A percentile compares a stretch with the other conserved stretches of the same genome.
These are phyloP conservation scores for Clarias fuscus DNA, from an alignment of 2,797 vertebrate genomes.

Conservation along the genomic window DNA sequence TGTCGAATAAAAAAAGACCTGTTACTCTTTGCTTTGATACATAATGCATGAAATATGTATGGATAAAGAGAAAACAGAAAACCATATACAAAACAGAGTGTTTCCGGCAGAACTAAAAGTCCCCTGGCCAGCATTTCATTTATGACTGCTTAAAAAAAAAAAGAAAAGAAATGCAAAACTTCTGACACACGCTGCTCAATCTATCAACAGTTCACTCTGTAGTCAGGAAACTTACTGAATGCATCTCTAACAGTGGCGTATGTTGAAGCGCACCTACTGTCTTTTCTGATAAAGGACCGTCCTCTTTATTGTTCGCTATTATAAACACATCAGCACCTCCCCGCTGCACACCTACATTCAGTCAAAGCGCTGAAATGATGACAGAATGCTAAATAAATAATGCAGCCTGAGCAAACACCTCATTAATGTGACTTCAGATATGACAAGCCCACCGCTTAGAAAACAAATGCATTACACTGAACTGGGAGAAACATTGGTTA, in stretches of 20 bases:
- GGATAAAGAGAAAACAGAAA: not conserved
- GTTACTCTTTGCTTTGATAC: not conserved
- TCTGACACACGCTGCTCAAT: conserved; percentile 13
- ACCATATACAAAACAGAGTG: not conserved
- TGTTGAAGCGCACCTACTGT: conserved; percentile 4
- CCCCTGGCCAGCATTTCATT: not conserved
- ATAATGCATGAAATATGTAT: conserved; percentile 13
- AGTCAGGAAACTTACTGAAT: conserved; percentile 22
- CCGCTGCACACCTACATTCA: conserved; percentile 31
- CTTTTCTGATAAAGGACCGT: conserved; percentile 3
- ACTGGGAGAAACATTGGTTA: not conserved
- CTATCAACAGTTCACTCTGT: conserved; percentile 15
- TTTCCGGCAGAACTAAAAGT: not conserved
- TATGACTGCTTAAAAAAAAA: not conserved
- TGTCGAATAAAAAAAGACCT: conserved; percentile 1
- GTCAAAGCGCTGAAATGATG: conserved; percentile 22
- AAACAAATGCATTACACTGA: conserved; percentile 18
- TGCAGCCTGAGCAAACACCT: conserved; percentile 43
- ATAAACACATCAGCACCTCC: conserved; percentile 35
- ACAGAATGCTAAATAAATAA: conserved; percentile 46
- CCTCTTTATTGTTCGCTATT: conserved; percentile 20
- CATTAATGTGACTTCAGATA: conserved; percentile 39
- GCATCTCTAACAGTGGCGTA: not conserved
- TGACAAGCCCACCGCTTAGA: conserved; percentile 39
- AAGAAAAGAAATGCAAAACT: not conserved